Evolutionary conservation across 2,797 vertebrate species (phyloP), one percentile per base, ranked within the genome.

Genomic region (Poecilia wingei): DNA sequence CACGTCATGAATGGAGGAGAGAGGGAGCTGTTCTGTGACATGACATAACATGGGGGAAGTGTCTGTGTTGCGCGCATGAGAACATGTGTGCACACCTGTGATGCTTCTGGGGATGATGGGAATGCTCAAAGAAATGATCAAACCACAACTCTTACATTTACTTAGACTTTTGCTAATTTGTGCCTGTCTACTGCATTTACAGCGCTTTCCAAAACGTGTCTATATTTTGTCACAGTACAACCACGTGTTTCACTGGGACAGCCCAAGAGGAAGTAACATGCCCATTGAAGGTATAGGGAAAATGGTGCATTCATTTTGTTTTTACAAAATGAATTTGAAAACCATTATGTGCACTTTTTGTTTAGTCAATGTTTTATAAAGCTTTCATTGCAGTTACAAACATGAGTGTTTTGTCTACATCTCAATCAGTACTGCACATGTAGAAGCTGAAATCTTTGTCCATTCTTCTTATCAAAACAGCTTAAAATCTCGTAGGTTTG

Each of bases 21-120:
- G 76, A 68, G 72, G 72, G 49, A 77, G 49, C 33, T 51, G 75
- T 51, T 39, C 59, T 77, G 16, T 39, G 72, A 77, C 77, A 72
- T 8, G 13, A 77, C 28, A 61, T 31, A 69, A 77, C 57, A 73
- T 1, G 49, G 51, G 80, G 53, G 57, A 75, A 74, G 59, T 76
- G 73, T 77, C 43, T 22, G 18, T 80, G 61, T 72, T 41, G 39
- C 39, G 75, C 55, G 0, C 46, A 39, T 16, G 51, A 45, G 28
- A 59, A 22, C 12, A 43, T 46, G 51, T 0, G 7, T 64, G 14
- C 2, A 7, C 4, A 31, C 16, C 16, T 59, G 66, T 18, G 69
- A 41, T 43, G 74, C 14, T 12, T 45, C 13, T 77, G 57, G 57
- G 25, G 46, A 12, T 39, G 14, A 36, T 64, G 59, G 59, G 6